phyloP scores from a whole-genome alignment of 2,888 invertebrate genomes.

The Baronia brevicornis region DNA sequence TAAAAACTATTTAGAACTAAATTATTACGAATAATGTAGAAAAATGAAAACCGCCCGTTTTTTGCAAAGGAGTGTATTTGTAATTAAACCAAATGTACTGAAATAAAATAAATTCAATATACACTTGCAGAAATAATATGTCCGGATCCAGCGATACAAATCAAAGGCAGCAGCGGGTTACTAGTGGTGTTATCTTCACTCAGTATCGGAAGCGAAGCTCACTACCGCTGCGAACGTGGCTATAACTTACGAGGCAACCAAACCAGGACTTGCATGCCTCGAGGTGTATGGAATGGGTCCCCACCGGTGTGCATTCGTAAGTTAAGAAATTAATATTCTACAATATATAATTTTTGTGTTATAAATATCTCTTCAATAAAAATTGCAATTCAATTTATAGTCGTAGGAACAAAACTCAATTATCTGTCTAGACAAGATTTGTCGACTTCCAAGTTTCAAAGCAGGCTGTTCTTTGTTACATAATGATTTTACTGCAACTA shows the following conservation, averaged over 20 bases:
- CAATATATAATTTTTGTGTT: no score
- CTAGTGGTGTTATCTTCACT: slow-evolving; percentile 78
- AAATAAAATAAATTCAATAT: neutral
- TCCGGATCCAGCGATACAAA: slow-evolving; percentile 77
- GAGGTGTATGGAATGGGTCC: slow-evolving; percentile 88
- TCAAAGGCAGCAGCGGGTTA: slow-evolving; percentile 70
- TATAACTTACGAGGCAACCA: slow-evolving; percentile 86
- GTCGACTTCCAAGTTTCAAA: no score
- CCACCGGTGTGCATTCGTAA: slow-evolving; percentile 88
- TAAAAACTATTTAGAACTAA: no score
- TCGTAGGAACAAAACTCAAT: no score
- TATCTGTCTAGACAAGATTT: no score
- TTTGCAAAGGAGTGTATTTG: no score
- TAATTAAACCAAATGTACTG: no score
- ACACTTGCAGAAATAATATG: slow-evolving; percentile 82
- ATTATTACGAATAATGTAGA: no score
- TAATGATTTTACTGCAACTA: no score
- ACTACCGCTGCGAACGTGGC: slow-evolving; percentile 89
- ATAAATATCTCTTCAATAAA: neutral
- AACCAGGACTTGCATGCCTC: slow-evolving; percentile 83
- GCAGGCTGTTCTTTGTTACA: no score
- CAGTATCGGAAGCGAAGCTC: slow-evolving; percentile 86
- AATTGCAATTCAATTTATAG: neutral
- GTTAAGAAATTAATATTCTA: no score
- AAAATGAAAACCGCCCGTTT: no score